Conservation (phyloP, 2,888 invertebrate species). For the Drosophila seclusa region DNA sequence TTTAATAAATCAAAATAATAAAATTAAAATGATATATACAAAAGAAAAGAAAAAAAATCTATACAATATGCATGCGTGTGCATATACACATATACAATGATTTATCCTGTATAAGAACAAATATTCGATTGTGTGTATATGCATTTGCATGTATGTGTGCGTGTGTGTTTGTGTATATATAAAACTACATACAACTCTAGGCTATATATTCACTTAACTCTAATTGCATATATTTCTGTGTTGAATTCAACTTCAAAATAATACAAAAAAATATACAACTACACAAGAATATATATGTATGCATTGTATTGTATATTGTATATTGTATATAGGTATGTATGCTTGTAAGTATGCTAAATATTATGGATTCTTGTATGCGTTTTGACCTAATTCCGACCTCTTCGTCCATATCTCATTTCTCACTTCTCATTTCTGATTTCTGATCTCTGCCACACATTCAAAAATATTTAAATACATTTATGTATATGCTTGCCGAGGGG, state of each 20-base stretch:
- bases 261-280: constrained; percentile 56
- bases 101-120: constrained; percentile 17
- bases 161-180: constrained; percentile 45
- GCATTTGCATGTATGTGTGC: constrained; percentile 9
- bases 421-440: background rate
- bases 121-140: constrained; percentile 21
- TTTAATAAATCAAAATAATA: constrained; percentile 30
- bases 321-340: constrained; percentile 31
- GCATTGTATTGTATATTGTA: constrained; percentile 14
- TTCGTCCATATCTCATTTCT: background rate
- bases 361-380: constrained; percentile 32
- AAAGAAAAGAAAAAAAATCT: constrained; percentile 35
- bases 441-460: constrained; percentile 25
- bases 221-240: constrained; percentile 43
- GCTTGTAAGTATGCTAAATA: constrained; percentile 30
- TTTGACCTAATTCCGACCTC: background rate
- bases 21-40: constrained; percentile 63
- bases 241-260: constrained; percentile 49
- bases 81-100: background rate
- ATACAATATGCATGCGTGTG: constrained; percentile 50
- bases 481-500: constrained; percentile 24
- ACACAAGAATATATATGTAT: constrained; percentile 41
- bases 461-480: constrained; percentile 19
- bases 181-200: constrained; percentile 65
- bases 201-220: constrained; percentile 59